Conservation (phyloP, 2,888 invertebrate species). For the Psylliodes chrysocephalus region DNA sequence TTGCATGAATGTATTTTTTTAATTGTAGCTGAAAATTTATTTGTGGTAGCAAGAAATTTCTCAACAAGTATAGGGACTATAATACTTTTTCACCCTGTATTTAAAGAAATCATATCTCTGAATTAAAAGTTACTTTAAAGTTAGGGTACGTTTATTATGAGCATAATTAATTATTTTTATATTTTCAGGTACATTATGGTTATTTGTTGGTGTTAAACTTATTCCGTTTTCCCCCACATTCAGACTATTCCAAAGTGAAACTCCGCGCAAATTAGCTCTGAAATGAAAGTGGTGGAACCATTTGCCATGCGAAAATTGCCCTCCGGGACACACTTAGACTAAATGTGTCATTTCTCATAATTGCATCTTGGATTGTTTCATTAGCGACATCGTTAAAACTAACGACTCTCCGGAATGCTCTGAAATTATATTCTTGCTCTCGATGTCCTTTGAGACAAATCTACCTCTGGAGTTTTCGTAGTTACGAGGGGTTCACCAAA, state of each 20-base stretch:
- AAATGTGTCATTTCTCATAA: conserved; percentile 65
- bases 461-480: conserved; percentile 10
- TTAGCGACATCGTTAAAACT: conserved; percentile 65
- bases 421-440: conserved; percentile 57
- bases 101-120: too few relatives aligned
- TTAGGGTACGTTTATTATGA: too few relatives aligned
- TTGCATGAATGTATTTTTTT: too few relatives aligned
- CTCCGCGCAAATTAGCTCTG: conserved; percentile 40
- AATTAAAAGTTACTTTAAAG: too few relatives aligned
- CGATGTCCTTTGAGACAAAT: conserved; percentile 40
- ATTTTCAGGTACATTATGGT: too few relatives aligned
- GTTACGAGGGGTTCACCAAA: conserved; percentile 15
- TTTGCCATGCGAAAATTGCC: conserved; percentile 48
- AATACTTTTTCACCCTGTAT: too few relatives aligned
- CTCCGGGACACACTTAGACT: conserved; percentile 56
- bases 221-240: not conserved
- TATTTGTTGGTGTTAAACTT: too few relatives aligned
- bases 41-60: too few relatives aligned
- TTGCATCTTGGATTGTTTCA: conserved; percentile 65
- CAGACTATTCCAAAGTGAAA: conserved; percentile 19
- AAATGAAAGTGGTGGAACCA: conserved; percentile 39
- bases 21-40: too few relatives aligned
- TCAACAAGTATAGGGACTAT: too few relatives aligned
- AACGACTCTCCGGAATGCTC: conserved; percentile 62
- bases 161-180: too few relatives aligned